Percentiles rank a stretch among this genome's conserved stretches.
Evolutionary conservation across 1,140 invertebrate genomes (phyloP).

Genomic region (Heliconius melpomene): DNA sequence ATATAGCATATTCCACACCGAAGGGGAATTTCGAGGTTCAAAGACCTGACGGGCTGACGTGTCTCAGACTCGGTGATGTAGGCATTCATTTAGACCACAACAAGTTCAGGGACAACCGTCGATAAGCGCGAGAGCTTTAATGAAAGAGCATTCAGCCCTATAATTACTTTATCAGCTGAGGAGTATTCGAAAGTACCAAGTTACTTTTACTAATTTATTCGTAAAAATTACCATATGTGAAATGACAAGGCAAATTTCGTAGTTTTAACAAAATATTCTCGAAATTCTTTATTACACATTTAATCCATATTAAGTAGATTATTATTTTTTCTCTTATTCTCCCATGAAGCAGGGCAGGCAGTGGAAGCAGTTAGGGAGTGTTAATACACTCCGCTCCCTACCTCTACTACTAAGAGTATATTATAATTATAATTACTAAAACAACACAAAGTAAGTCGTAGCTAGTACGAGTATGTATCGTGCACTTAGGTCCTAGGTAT

Average conservation of each 20-base stretch:
- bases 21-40: slow-evolving; percentile 72
- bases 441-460: no score
- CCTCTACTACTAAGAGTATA: no score
- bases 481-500: not conserved
- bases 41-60: slow-evolving; percentile 69
- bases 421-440: no score
- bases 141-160: not conserved
- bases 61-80: slow-evolving; percentile 50
- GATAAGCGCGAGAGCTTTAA: slow-evolving; percentile 7
- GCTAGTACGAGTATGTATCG: not conserved
- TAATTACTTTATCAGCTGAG: not conserved
- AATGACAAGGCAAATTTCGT: not conserved
- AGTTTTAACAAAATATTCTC: not conserved
- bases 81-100: slow-evolving; percentile 35
- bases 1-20: slow-evolving; percentile 61
- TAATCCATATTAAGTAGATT: no score
- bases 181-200: not conserved
- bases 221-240: not conserved
- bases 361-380: no score
- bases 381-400: no score
- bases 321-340: no score
- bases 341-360: no score
- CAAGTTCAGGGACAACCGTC: slow-evolving; percentile 55
- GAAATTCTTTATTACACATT: no score
- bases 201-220: not conserved